Percentiles rank a stretch among this genome's conserved stretches.
These are phyloP conservation scores for Mesoligia furuncula DNA, from an alignment of 2,888 invertebrate genomes.

Conservation along the genomic window DNA sequence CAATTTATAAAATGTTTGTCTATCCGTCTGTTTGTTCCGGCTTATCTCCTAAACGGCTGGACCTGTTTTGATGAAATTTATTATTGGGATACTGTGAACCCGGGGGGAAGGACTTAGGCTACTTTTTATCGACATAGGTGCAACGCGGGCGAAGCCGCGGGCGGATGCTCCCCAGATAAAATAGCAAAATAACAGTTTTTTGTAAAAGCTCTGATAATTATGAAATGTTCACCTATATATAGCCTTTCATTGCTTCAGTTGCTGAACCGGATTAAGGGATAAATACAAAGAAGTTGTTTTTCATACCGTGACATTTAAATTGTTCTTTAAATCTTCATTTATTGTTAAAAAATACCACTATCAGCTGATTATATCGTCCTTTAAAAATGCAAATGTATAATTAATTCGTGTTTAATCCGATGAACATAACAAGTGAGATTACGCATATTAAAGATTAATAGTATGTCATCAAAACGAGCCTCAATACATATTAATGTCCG, in stretches of 20 bases:
- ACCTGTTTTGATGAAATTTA: background rate
- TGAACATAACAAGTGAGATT: constrained; percentile 41
- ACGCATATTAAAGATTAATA: constrained; percentile 44
- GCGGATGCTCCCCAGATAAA: too few species aligned
- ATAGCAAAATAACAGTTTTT: background rate
- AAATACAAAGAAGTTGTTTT: background rate
- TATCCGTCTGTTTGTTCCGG: background rate
- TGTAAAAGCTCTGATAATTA: background rate
- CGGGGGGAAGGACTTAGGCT: background rate
- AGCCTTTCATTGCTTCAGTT: background rate
- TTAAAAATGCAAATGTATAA: constrained; percentile 48
- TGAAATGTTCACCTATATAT: background rate
- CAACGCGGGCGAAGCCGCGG: background rate
- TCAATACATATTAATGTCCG: constrained; percentile 50
- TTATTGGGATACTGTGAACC: background rate
- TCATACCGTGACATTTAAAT: constrained; percentile 7
- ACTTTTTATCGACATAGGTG: background rate
- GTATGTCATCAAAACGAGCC: constrained; percentile 41
- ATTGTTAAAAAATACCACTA: constrained; percentile 18
- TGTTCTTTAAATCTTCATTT: constrained; percentile 18
- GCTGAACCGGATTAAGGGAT: constrained; percentile 28
- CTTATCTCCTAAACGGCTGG: background rate
- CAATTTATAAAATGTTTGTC: too few species aligned
- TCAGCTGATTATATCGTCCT: constrained; percentile 18
- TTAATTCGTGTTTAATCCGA: constrained; percentile 44